phyloP scores from a whole-genome alignment of 2,113 vertebrate genomes.

The Corynorhinus townsendii region DNA sequence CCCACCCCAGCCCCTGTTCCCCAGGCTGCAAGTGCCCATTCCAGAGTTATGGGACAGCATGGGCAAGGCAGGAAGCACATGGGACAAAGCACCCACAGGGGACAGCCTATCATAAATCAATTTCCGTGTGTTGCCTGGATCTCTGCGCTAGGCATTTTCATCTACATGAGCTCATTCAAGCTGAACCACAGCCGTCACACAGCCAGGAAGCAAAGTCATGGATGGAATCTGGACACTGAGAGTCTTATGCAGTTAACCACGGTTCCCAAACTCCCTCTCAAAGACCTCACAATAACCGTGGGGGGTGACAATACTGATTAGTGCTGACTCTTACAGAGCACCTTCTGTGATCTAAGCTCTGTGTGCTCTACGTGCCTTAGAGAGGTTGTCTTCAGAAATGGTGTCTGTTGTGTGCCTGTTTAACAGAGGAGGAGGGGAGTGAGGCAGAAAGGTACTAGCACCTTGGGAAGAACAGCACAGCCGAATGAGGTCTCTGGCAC shows the following conservation, averaged over 20 bases:
- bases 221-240: not conserved
- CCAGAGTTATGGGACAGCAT: not conserved
- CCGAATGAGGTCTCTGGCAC: not conserved
- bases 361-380: accelerated
- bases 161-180: not conserved
- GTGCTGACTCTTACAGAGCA: not conserved
- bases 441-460: not conserved
- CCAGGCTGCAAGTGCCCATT: not conserved
- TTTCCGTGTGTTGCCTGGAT: not conserved
- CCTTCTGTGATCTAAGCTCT: not conserved
- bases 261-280: not conserved
- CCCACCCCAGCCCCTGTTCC: not conserved
- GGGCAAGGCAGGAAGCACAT: not conserved
- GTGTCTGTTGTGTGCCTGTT: not conserved
- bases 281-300: not conserved
- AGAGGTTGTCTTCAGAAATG: not conserved
- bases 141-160: not conserved
- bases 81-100: no score
- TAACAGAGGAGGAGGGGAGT: not conserved
- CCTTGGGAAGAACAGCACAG: not conserved
- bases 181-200: not conserved
- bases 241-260: not conserved
- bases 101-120: not conserved
- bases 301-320: no score
- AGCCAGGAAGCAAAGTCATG: not conserved